Evolutionary conservation across 2,888 invertebrate species (phyloP).

Genomic region (Eulithis prunata): DNA sequence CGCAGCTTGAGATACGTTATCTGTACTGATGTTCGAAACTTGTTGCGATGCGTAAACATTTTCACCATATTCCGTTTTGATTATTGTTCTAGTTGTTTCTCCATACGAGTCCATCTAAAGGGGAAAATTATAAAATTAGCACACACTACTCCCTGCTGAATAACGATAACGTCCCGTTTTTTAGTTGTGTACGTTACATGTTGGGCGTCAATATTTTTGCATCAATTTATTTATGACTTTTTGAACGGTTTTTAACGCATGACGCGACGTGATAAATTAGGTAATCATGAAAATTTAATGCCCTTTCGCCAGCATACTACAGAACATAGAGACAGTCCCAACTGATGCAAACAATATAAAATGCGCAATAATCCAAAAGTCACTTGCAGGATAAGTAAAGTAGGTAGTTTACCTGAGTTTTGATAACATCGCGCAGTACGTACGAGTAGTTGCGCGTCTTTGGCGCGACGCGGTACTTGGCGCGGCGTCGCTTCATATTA

Average conservation of each 20-base stretch:
- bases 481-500: conserved; percentile 84
- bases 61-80: conserved; percentile 39
- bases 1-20: conserved; percentile 1
- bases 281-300: no score
- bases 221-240: no score
- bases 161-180: no score
- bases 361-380: no score
- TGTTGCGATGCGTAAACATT: conserved; percentile 29
- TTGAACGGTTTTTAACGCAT: no score
- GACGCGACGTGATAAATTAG: no score
- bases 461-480: conserved; percentile 84
- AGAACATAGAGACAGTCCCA: no score
- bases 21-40: conserved; percentile 14
- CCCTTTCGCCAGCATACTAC: no score
- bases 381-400: neutral
- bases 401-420: conserved; percentile 78
- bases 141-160: neutral
- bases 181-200: no score
- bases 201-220: no score
- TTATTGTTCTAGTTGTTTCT: conserved; percentile 39
- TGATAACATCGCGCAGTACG: conserved; percentile 84
- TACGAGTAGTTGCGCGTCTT: conserved; percentile 84
- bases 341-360: no score
- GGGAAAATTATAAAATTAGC: conserved; percentile 19
- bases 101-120: conserved; percentile 61